Base-by-base conservation (phyloP, 2,797 vertebrate species). In the Catharus ustulatus region DNA sequence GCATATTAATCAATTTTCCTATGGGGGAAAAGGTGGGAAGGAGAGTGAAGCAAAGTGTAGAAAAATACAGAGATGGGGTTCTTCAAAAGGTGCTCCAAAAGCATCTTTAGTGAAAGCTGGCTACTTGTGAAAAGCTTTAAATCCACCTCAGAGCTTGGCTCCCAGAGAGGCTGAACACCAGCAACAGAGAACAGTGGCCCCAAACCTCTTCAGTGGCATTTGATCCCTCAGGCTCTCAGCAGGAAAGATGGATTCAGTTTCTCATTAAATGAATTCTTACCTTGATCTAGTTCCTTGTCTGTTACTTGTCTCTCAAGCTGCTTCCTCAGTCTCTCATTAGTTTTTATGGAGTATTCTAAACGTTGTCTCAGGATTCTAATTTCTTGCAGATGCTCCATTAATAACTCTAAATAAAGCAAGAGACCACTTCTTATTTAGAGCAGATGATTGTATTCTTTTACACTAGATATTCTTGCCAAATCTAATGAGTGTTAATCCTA, bases 301-400 rank as follows among this genome's bases (percentile, higher is more conserved):
- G 97, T 96, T 20, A 98, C 97, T 90, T 98, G 98, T 93, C 93
- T 98, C 97, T 99, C 99, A 89, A 99, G 98, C 97, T 99, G 98
- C 90, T 98, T 98, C 89, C 98, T 98, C 43, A 99, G 98, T 18
- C 97, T 98, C 95, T 99, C 98, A 8, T 99, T 99, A 91, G 98
- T 99, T 96, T 97, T 97, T 95, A 99, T 99, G 89, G 98, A 99
- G 93, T 99, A 98, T 96, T 99, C 99, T 74, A 99, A 98, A 48
- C 97, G 98, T 69, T 98, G 98, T 68, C 99, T 98, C 93, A 99
- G 95, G 75, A 98, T 98, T 91, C 99, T 97, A 94, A 99, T 98
- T 98, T 99, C 99, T 93, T 98, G 98, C 66, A 99, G 98, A 91
- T 99, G 99, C 92, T 99, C 99, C 94, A 98, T 98, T 93, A 99